These are phyloP conservation scores for Melinaea marsaeus DNA, from an alignment of 2,888 invertebrate genomes.

Conservation along the genomic window DNA sequence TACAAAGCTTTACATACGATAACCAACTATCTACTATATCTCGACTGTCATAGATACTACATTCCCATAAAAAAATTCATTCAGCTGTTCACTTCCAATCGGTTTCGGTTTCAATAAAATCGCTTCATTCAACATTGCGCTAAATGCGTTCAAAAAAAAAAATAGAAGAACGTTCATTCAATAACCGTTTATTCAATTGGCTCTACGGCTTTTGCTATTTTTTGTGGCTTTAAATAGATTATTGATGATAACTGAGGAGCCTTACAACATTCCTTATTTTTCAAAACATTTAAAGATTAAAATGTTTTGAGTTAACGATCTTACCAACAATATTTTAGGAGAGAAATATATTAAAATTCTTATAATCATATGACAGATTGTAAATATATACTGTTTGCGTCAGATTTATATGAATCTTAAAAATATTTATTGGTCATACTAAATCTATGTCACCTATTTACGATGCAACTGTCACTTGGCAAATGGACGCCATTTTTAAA, in stretches of 20 bases:
- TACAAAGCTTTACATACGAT: background rate
- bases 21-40: constrained; percentile 18
- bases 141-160: constrained; percentile 31
- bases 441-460: constrained; percentile 28
- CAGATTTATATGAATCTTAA: constrained; percentile 25
- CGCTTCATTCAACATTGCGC: constrained; percentile 30
- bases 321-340: background rate
- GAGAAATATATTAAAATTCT: constrained; percentile 16
- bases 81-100: constrained; percentile 28
- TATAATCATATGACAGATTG: constrained; percentile 16
- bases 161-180: constrained; percentile 31
- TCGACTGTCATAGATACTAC: background rate
- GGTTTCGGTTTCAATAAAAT: constrained; percentile 33
- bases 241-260: constrained; percentile 14
- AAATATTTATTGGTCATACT: constrained; percentile 26
- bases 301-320: background rate
- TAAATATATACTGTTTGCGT: constrained; percentile 24
- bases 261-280: constrained; percentile 2
- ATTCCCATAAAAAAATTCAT: constrained; percentile 12
- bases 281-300: background rate
- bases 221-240: constrained; percentile 19
- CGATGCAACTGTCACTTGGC: constrained; percentile 10
- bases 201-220: constrained; percentile 18
- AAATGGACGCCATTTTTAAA: constrained; percentile 41
- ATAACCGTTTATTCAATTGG: constrained; percentile 29